Percentiles rank a stretch among this genome's conserved stretches.
phyloP scores from a whole-genome alignment of 92 coral and sea anemone genomes.

The Micromussa lordhowensis region DNA sequence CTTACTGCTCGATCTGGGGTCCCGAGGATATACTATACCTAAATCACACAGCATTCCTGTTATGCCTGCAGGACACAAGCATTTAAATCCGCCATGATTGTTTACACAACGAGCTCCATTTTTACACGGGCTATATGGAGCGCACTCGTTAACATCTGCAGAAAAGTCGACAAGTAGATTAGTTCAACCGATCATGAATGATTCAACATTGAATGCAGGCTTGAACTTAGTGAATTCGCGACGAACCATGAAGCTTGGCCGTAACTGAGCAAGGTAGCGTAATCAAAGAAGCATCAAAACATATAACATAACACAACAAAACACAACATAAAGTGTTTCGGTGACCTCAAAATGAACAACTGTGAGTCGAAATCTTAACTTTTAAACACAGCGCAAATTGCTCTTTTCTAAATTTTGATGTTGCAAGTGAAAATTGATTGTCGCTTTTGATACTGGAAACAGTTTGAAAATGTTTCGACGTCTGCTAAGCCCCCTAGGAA shows the following conservation, averaged over 20 bases:
- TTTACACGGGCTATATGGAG: slow-evolving; percentile 19
- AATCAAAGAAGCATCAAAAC: too few species aligned
- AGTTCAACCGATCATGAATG: neutral
- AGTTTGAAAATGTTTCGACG: neutral
- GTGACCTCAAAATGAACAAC: neutral
- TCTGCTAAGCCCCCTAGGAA: neutral
- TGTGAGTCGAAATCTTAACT: neutral
- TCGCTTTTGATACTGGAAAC: neutral
- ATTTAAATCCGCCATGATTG: slow-evolving; percentile 16
- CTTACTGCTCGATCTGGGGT: neutral
- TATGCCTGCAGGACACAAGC: slow-evolving; percentile 27
- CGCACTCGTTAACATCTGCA: slow-evolving; percentile 30
- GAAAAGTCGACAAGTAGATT: neutral
- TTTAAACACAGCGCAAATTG: too few species aligned
- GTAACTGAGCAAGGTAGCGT: too few species aligned
- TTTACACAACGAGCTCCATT: slow-evolving; percentile 35
- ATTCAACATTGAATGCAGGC: neutral
- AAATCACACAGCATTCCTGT: slow-evolving; percentile 59
- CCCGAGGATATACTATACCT: slow-evolving; percentile 18
- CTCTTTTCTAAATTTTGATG: too few species aligned
- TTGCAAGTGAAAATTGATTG: too few species aligned
- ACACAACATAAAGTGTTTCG: neutral
- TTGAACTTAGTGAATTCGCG: neutral
- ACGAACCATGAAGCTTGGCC: neutral
- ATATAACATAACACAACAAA: too few species aligned